Evolutionary conservation across 2,113 vertebrate genomes (phyloP), one percentile per base, ranked within the genome.

Genomic region (Oryzias javanicus): DNA sequence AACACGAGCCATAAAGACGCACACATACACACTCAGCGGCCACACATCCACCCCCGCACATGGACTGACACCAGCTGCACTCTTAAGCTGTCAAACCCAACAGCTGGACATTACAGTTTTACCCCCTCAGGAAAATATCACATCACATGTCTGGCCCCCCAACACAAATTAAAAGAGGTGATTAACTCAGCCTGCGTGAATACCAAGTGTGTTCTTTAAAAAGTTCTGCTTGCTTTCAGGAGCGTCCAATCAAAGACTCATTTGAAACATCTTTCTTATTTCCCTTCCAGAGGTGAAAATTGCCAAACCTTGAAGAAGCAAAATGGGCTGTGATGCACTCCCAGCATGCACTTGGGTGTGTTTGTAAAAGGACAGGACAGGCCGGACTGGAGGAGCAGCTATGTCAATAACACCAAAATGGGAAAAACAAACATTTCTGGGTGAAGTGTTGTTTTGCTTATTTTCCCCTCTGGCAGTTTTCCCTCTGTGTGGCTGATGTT

Each of bases 31-130:
- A 70, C 44, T n/a, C 44, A 19, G 22, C 13, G 24, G 17, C 24
- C 55, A 56, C 24, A 27, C 25, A 25, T n/a, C 42, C 27, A 16
- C n/a, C 56, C 25, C 4, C 29, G 16, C 57, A 35, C 24, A 40
- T 29, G 67, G 59, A 64, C 69, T 55, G 60, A 65, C 46, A 73
- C 45, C 65, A 85, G 87, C 83, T 88, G 82, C 85, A 71, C 72
- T 70, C 63, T 60, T 49, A 76, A 82, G 69, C 73, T 82, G 84
- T 79, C 74, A 70, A 69, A 75, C 22, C 35, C 75, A 86, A 84
- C 92, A 90, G 89, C 91, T 93, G 92, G 89, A 90, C 73, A 82
- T 68, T 88, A 86, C 90, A 87, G 71, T 86, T 92, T n/a, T 47
- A 10, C 18, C 7, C 85, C 79, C 6, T 60, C 68, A 17, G 84